Conservation (phyloP, 1,140 invertebrate species). For the Elymnias hypermnestra region DNA sequence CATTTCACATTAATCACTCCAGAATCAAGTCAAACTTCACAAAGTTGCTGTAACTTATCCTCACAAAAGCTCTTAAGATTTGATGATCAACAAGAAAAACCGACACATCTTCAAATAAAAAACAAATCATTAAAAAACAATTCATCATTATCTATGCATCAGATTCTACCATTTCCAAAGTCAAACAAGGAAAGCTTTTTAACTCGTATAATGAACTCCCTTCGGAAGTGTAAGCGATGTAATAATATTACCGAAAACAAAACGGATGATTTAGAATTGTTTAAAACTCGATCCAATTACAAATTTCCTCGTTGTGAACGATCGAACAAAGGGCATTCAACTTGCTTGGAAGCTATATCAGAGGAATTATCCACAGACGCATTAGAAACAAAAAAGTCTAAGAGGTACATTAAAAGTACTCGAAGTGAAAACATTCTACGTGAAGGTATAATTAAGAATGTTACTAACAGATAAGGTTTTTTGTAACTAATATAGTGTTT, state of each 20-base stretch:
- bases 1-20: conserved; percentile 4
- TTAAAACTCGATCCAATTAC: conserved; percentile 40
- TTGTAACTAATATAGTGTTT: not conserved
- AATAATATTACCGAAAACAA: conserved; percentile 20
- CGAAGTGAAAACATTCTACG: not conserved
- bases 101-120: not conserved
- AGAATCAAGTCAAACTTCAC: conserved; percentile 22
- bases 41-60: conserved; percentile 36
- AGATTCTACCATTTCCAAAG: conserved; percentile 57
- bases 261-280: conserved; percentile 23
- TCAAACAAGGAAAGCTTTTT: conserved; percentile 41
- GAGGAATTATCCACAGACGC: conserved; percentile 33
- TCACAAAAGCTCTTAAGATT: not conserved
- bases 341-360: conserved; percentile 37
- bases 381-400: conserved; percentile 2
- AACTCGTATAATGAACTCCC: conserved; percentile 38
- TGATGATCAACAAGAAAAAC: not conserved
- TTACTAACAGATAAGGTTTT: not conserved
- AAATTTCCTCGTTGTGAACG: conserved; percentile 44
- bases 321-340: conserved; percentile 24
- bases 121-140: not conserved
- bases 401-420: not conserved
- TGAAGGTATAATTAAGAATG: not conserved
- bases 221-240: conserved; percentile 34
- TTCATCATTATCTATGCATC: conserved; percentile 42